Base-by-base conservation (phyloP, 2,797 vertebrate genomes). In the Epinephelus malabaricus region DNA sequence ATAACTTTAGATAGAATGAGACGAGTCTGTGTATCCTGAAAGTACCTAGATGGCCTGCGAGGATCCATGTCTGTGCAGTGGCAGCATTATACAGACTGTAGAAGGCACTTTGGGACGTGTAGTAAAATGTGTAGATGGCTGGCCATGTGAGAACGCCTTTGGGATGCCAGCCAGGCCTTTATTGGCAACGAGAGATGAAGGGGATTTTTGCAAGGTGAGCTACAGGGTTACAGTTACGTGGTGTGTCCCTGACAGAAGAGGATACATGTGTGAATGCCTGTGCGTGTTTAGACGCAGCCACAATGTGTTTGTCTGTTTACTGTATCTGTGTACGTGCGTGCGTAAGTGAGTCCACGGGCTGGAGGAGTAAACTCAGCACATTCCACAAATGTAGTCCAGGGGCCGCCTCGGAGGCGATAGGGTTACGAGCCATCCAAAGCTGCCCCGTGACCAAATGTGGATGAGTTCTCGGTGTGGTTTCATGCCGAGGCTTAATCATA, bases 401-500 rank as follows among this genome's bases (percentile, higher is more conserved):
- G 64, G 71, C 47, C 19, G 21, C 43, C 18, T 69, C 2, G 0
- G 58, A 77, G 82, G 81, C 58, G 76, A 70, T 90, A 46, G 51
- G 25, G 62, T 92, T 92, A 79, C 90, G n/a, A 10, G n/a, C 45
- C 17, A 60, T 78, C 81, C 38, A 17, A 40, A 54, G 68, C 47
- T 6, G 62, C 73, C 62, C 46, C 7, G 43, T 73, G 73, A 87
- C 88, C 89, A 87, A 91, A 92, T 89, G 87, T 78, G 82, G 85
- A 80, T 27, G 76, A 69, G 80, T 75, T 76, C 73, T 88, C 50
- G 9, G 58, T 58, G 51, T 71, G 75, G 77, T 86, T 60, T 70
- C 51, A 58, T 78, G 73, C 66, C n/a, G 21, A 49, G 60, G 65
- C 65, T 86, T 70, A 38, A 79, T 88, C 80, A 69, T 73, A 70